Conservation (phyloP, 2,888 invertebrate genomes). For the Chrysopilus asiliformis region DNA sequence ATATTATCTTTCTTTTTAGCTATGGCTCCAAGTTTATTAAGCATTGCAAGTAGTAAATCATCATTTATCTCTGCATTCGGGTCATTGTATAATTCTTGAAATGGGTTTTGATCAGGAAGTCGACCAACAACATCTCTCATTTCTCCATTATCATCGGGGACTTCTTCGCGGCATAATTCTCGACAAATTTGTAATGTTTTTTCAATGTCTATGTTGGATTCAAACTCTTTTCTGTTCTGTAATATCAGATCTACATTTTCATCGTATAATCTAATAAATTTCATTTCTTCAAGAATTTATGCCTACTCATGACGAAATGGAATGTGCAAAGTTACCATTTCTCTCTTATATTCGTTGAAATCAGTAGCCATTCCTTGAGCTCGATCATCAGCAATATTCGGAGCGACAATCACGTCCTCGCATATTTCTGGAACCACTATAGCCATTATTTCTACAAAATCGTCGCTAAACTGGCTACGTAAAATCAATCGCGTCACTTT, state of each 20-base stretch:
- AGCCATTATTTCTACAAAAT: too few species aligned
- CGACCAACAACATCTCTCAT: constrained; percentile 1
- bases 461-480: too few species aligned
- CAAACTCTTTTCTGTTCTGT: constrained; percentile 22
- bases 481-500: too few species aligned
- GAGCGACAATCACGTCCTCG: too few species aligned
- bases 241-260: constrained; percentile 23
- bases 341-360: constrained; percentile 26
- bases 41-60: too few species aligned
- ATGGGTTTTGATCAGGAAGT: constrained; percentile 2
- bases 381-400: too few species aligned
- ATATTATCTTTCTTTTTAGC: constrained; percentile 5
- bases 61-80: constrained; percentile 4
- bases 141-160: constrained; percentile 3
- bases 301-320: constrained; percentile 28
- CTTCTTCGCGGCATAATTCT: constrained; percentile 13
- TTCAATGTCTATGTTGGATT: constrained; percentile 23
- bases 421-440: too few species aligned
- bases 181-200: constrained; percentile 19
- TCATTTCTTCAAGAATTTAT: constrained; percentile 26
- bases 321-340: constrained; percentile 27
- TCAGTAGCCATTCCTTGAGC: constrained; percentile 22
- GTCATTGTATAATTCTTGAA: constrained; percentile 5
- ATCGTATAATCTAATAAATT: too few species aligned
- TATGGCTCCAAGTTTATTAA: constrained; percentile 2